Conservation (phyloP, 2,888 invertebrate genomes). For the Aphelenchoides bicaudatus region DNA sequence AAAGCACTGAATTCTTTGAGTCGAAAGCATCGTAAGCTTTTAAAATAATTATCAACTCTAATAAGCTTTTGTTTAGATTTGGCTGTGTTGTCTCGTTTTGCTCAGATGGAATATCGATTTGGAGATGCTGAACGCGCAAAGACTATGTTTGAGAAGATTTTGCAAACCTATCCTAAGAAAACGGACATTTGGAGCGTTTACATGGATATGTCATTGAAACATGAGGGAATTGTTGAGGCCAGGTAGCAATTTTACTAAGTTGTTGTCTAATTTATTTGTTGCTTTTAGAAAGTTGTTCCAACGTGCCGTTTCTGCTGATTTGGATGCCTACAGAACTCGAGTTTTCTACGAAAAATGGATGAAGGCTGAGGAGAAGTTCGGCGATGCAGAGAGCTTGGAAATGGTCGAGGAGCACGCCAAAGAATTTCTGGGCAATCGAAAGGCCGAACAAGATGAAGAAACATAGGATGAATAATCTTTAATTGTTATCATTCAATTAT, state of each 20-base stretch:
- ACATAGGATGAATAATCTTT: neutral
- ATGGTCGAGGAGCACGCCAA: slow-evolving; percentile 35
- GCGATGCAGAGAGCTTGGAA: slow-evolving; percentile 39
- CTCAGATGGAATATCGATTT: slow-evolving; percentile 74
- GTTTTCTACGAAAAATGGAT: slow-evolving; percentile 85
- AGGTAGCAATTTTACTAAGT: slow-evolving; percentile 82
- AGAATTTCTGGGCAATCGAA: slow-evolving; percentile 21
- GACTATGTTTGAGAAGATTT: slow-evolving; percentile 79
- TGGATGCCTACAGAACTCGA: too few relatives aligned
- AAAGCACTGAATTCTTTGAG: slow-evolving; percentile 73
- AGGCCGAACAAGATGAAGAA: neutral
- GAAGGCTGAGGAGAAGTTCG: slow-evolving; percentile 72
- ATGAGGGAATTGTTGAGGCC: slow-evolving; percentile 70
- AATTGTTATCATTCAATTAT: too few relatives aligned
- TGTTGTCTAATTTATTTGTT: too few relatives aligned
- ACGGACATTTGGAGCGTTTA: slow-evolving; percentile 86
- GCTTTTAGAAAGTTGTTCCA: slow-evolving; percentile 65
- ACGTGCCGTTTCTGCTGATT: slow-evolving; percentile 68
- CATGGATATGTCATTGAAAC: slow-evolving; percentile 78
- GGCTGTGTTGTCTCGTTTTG: slow-evolving; percentile 78
- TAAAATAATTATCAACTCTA: too few relatives aligned
- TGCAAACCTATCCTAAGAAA: slow-evolving; percentile 80
- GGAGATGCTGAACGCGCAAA: slow-evolving; percentile 79
- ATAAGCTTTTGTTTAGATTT: too few relatives aligned
- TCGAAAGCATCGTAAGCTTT: slow-evolving; percentile 62